Conservation (phyloP, 2,113 vertebrate genomes). For the Rhinoderma darwinii region DNA sequence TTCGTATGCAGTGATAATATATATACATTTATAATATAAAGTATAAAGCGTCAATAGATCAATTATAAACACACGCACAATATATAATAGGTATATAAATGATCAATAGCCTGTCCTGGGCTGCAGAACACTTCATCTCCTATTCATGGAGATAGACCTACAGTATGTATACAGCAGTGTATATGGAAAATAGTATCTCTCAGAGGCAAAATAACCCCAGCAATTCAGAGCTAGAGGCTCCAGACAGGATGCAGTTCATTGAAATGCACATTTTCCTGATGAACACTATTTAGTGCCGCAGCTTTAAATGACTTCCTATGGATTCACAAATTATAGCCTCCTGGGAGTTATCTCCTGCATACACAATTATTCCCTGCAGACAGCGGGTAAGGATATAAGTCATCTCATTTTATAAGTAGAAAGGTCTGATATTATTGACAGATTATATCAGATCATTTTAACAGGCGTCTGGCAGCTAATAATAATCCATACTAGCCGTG, state of each 20-base stretch:
- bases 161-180: neutral
- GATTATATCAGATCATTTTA: neutral
- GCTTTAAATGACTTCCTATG: conserved; percentile 45
- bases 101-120: neutral
- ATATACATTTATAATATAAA: too few species aligned
- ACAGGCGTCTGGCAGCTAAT: neutral
- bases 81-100: neutral
- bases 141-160: neutral
- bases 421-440: neutral
- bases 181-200: neutral
- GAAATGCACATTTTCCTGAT: conserved; percentile 42
- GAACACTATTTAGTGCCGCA: conserved; percentile 16
- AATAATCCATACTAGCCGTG: neutral
- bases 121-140: neutral
- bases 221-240: neutral
- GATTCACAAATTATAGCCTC: conserved; percentile 50
- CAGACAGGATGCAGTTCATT: conserved; percentile 12
- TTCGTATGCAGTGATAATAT: too few species aligned
- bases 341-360: conserved; percentile 26
- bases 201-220: neutral
- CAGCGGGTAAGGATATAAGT: neutral
- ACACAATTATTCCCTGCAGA: conserved; percentile 26
- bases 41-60: too few species aligned
- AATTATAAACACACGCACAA: neutral
- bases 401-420: conserved; percentile 22